Evolutionary conservation across 1,140 invertebrate species (phyloP), one percentile per base, ranked within the genome.

Genomic region (Drosophila sp.): DNA sequence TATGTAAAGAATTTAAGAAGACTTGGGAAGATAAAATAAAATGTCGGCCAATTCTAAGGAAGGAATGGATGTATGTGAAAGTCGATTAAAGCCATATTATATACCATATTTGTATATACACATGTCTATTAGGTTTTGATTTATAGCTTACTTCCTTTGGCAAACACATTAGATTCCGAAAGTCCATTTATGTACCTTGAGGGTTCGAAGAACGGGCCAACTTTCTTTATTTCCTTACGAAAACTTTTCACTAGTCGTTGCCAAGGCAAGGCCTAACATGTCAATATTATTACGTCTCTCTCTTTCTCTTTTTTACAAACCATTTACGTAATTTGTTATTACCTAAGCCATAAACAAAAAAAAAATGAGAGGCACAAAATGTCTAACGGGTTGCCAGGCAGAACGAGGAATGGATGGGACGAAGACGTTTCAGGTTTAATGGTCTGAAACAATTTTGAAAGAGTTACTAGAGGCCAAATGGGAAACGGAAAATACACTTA

Each of bases 301-400:
- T 38, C 11, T 33, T 6, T 44, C 6, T 44, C 70, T 64, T 63
- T 69, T 76, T 76, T 75, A 76, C 74, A 76, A 76, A 54, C 73
- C 74, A 77, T 77, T 77, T 77, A 74, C 74, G 74, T 77, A 77
- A 77, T 77, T 77, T 70, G 74, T 77, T 77, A 77, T 77, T 77
- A 77, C 74, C 67, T 64, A 65, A 77, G 73, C 67, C 73, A 65
- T 77, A 77, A 77, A 77, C 74, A 70, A 76, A 54, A 38, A 66
- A 60, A 44, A 25, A 7, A 35, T 0, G 33, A 35, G 44, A 23
- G 6, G n/a, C 23, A 25, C 23, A 25, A 3, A 50, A 27, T 27
- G 17, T 17, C 55, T 25, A 25, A 40, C 47, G 71, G 47, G 66
- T 30, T 55, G 55, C 41, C 30, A 25, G 66, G 50, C 32, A 47